These are phyloP conservation scores for Carettochelys insculpta DNA, from an alignment of 2,113 vertebrate genomes.

Conservation along the genomic window DNA sequence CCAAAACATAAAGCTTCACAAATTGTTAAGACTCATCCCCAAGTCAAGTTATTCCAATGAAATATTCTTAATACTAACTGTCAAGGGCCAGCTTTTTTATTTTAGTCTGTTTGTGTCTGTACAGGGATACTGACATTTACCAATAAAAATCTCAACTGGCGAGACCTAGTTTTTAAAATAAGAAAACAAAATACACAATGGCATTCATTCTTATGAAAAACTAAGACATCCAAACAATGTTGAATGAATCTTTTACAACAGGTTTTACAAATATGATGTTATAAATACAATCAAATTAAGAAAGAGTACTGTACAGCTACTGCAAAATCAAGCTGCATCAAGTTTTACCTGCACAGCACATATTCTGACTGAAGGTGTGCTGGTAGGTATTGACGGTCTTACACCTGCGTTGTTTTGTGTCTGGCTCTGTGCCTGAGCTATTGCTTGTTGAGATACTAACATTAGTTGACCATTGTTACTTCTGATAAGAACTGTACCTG, in stretches of 20 bases:
- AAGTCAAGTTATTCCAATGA: not conserved
- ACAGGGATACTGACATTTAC: not conserved
- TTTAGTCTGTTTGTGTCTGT: not conserved
- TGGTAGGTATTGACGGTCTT: slow-evolving; percentile 54
- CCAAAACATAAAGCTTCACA: not conserved
- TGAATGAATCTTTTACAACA: not conserved
- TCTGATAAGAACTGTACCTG: slow-evolving; percentile 93
- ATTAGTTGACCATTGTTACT: slow-evolving; percentile 93
- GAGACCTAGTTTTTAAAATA: not conserved
- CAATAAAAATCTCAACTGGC: not conserved
- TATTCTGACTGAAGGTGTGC: slow-evolving; percentile 72
- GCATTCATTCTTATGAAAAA: not conserved
- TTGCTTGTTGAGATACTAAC: slow-evolving; percentile 92
- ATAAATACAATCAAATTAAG: not conserved
- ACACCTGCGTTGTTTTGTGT: slow-evolving; percentile 65
- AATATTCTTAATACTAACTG: not conserved
- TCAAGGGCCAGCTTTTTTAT: not conserved
- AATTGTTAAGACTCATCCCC: not conserved
- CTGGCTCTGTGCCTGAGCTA: slow-evolving; percentile 79
- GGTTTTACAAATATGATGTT: not conserved
- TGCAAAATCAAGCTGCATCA: not conserved
- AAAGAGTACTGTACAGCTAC: not conserved
- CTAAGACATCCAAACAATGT: not conserved
- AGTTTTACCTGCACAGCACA: slow-evolving; percentile 79
- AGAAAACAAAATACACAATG: not conserved